Evolutionary conservation across 2,888 invertebrate genomes (phyloP).

Genomic region (Lasioglossum malachurum): DNA sequence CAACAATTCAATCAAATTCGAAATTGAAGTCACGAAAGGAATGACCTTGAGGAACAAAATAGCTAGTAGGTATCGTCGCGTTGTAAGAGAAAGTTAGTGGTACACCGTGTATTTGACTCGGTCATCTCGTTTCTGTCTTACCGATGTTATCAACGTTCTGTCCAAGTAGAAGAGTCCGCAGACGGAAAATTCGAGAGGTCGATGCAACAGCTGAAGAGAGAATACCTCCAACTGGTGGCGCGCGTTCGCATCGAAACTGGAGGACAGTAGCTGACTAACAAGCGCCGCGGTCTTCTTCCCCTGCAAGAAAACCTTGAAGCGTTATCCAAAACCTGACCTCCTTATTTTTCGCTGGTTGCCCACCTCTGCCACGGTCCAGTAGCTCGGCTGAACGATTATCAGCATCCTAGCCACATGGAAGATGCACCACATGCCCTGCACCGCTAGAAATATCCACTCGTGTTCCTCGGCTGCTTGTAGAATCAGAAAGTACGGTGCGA

Average conservation of each 20-base stretch:
- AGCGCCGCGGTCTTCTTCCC: constrained; percentile 85
- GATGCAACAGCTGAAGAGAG: constrained; percentile 87
- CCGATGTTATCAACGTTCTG: constrained; percentile 87
- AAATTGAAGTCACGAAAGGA: neutral
- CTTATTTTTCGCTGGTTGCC: neutral
- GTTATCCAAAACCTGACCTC: neutral
- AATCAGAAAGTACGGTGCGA: constrained; percentile 88
- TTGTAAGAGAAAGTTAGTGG: neutral
- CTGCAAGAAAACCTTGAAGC: constrained; percentile 26
- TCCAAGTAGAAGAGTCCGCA: constrained; percentile 87
- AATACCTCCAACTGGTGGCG: constrained; percentile 87
- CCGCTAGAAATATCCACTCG: constrained; percentile 86
- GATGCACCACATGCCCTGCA: constrained; percentile 87
- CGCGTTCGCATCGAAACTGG: constrained; percentile 78
- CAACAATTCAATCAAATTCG: neutral
- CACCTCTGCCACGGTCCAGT: constrained; percentile 86
- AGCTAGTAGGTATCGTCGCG: neutral
- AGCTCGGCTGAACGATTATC: constrained; percentile 87
- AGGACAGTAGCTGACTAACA: constrained; percentile 85
- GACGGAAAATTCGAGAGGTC: constrained; percentile 87
- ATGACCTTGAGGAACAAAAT: neutral
- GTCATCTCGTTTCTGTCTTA: constrained; percentile 68
- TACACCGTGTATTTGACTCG: neutral
- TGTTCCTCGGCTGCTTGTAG: constrained; percentile 86
- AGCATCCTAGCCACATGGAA: constrained; percentile 87